phyloP scores from a whole-genome alignment of 2,113 vertebrate species.

The Vulpes ferrilata region DNA sequence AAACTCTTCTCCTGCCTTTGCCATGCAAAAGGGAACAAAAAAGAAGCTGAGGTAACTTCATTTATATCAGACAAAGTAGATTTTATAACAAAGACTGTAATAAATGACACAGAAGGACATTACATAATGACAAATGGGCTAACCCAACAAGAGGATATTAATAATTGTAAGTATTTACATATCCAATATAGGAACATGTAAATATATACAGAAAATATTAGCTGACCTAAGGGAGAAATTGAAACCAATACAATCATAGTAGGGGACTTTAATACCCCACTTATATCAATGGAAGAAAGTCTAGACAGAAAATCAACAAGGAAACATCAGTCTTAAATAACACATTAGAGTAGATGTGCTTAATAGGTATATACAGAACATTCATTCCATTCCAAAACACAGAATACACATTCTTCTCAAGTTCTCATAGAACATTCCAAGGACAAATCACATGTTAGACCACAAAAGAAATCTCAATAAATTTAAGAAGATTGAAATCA shows the following conservation, averaged over 20 bases:
- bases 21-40: background rate
- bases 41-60: background rate
- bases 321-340: background rate
- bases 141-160: background rate
- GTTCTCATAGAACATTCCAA: background rate
- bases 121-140: background rate
- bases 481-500: background rate
- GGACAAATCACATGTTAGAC: background rate
- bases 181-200: background rate
- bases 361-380: background rate
- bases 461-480: background rate
- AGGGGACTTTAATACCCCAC: background rate
- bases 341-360: background rate
- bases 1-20: background rate
- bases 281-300: background rate
- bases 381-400: background rate
- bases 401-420: background rate
- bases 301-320: background rate
- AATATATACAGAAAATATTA: background rate
- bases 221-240: background rate
- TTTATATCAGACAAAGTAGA: background rate
- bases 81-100: background rate
- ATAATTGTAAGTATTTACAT: background rate
- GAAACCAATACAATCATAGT: background rate
- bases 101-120: background rate